A percentile compares a stretch with the other conserved stretches of the same genome.
phyloP scores from a whole-genome alignment of 2,113 vertebrate genomes.

The Phalacrocorax carbo region DNA sequence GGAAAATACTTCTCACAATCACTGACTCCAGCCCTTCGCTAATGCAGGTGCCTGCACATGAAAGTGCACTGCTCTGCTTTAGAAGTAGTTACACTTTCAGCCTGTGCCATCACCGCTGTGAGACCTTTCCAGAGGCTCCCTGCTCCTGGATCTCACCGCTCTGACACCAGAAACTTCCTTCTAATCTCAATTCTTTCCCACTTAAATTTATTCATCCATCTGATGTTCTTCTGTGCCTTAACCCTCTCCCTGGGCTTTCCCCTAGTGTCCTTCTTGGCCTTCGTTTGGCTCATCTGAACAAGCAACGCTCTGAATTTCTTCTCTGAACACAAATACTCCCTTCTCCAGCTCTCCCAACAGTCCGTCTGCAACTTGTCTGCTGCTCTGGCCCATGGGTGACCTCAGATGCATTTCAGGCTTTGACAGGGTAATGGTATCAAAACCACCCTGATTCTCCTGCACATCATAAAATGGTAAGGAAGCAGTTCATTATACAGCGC shows the following conservation, averaged over 20 bases:
- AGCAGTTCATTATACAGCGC: neutral
- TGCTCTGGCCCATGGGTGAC: neutral
- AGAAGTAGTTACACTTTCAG: neutral
- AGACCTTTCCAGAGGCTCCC: neutral
- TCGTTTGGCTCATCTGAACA: neutral
- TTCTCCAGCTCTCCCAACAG: neutral
- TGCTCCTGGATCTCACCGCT: neutral
- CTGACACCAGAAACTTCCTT: neutral
- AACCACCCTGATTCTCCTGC: neutral
- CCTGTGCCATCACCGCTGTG: neutral
- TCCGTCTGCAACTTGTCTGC: neutral
- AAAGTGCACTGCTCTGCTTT: neutral
- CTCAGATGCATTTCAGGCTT: neutral
- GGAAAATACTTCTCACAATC: neutral
- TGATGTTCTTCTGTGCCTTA: accelerated
- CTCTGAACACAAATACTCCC: neutral
- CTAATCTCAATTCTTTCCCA: neutral
- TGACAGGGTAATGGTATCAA: neutral
- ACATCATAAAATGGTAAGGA: neutral
- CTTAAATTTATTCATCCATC: neutral
- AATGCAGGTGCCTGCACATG: neutral
- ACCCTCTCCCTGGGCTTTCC: neutral
- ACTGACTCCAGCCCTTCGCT: neutral
- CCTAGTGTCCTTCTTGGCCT: neutral
- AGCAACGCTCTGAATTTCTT: neutral